Base-by-base conservation (phyloP, 2,797 vertebrate species). In the Chaetodon trifasciatus region DNA sequence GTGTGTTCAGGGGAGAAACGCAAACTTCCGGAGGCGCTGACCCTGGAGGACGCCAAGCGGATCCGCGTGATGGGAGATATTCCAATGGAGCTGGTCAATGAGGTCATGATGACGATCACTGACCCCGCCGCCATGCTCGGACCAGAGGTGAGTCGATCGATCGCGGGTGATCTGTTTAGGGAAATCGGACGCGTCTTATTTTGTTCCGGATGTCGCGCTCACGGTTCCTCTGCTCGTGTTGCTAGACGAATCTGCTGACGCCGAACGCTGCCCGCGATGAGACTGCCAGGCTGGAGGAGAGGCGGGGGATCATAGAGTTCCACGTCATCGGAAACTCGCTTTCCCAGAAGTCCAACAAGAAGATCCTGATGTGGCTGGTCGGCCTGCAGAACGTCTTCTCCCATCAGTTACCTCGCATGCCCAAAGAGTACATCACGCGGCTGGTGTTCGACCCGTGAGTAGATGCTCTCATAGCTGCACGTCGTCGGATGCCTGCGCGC, bases 381-480 rank as follows among this genome's bases (percentile, higher is more conserved):
- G 98, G 98, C 55, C 92, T 99, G 78, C 98, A 99, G 96, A 99
- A 99, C 0, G 98, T 99, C 83, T 99, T 99, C 93, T 99, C 98
- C 0, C 98, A 99, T 87, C 98, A 99, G 87, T 96, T 99, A 88
- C 98, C 98, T 6, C 97, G 98, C 70, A 99, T 99, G 98, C 98
- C 98, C 92, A 99, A 99, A 96, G 98, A 99, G 89, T 99, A 99
- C 92, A 99, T 99, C 90, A 98, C 98, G 12, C 96, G 98, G 19
- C 97, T 99, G 15, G 98, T 99, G 89, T 99, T 99, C 13, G 98
- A 99, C 95, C 98, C 98, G 98, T 99, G 83, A 92, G 98, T 97
- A 42, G 16, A 44, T 0, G 15, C 6, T 35, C 9, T 49, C 1
- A 12, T 0, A 23, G 7, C 17, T n/a, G 0, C 37, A 0, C 0